These are phyloP conservation scores for Acanthoscelides obtectus DNA, from an alignment of 2,888 invertebrate genomes.

Conservation along the genomic window DNA sequence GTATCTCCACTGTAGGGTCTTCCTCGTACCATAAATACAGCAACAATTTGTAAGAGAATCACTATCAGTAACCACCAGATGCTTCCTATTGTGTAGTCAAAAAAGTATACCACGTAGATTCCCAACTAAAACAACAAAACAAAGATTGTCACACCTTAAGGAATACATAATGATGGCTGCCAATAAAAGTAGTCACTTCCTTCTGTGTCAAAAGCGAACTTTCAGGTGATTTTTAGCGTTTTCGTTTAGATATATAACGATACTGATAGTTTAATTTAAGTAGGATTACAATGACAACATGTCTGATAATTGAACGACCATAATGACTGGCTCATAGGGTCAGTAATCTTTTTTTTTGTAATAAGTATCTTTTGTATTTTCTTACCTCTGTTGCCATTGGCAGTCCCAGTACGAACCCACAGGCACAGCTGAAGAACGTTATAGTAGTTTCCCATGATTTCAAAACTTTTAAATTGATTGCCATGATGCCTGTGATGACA, in stretches of 20 bases:
- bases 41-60: slow-evolving; percentile 70
- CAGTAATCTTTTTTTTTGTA: too few relatives aligned
- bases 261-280: background rate
- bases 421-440: slow-evolving; percentile 77
- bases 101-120: slow-evolving; percentile 74
- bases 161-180: background rate
- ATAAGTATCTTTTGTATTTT: slow-evolving; percentile 10
- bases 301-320: too few relatives aligned
- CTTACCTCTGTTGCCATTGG: slow-evolving; percentile 82
- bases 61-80: slow-evolving; percentile 83
- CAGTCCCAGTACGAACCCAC: slow-evolving; percentile 77
- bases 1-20: slow-evolving; percentile 80
- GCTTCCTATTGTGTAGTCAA: slow-evolving; percentile 80
- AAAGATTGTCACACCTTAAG: background rate
- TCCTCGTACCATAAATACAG: slow-evolving; percentile 82
- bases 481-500: slow-evolving; percentile 79
- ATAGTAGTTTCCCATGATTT: slow-evolving; percentile 78
- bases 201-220: too few relatives aligned
- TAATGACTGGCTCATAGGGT: too few relatives aligned
- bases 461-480: slow-evolving; percentile 67
- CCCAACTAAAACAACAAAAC: slow-evolving; percentile 56
- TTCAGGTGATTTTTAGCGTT: too few relatives aligned
- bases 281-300: too few relatives aligned
- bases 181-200: too few relatives aligned
- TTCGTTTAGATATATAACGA: background rate